Evolutionary conservation across 1,140 invertebrate species (phyloP), one percentile per base, ranked within the genome.

Genomic region (Araneus ventricosus): DNA sequence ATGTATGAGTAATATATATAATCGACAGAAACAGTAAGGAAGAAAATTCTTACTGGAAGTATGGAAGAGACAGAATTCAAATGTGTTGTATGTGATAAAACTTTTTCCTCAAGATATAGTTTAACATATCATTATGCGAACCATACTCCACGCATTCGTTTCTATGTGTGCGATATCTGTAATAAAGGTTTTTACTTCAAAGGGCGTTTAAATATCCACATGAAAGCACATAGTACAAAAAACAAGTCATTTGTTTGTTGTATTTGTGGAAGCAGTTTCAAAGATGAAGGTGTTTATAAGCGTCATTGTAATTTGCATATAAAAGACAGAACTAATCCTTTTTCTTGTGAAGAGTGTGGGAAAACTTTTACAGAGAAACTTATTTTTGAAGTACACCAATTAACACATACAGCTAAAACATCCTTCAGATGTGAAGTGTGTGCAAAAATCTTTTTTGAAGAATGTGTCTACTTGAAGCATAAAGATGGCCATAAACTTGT

Each of bases 161-260:
- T 41, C 14, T 22, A 82, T 45, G 86, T 61, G 8, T 88, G 86
- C 37, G 57, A 88, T 39, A 41, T 67, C 5, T 88, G 86, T 41
- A 57, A 88, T 67, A 88, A 67, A 88, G 86, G 57, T 24, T 67
- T 61, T 88, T 59, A 61, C 41, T 30, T 27, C 24, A 17, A 14
- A 45, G 79, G 41, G 0, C 37, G 39, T 39, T 22, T 82, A 7
- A 30, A 82, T 27, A 20, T 8, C 8, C 79, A 82, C n/a, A 41
- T 41, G 37, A 82, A 4, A 3, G 10, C 24, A 14, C 84, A 57
- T 86, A 57, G 14, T 24, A 22, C 34, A 10, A 22, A 34, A 4
- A 85, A 85, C 22, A 27, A 86, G 34, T n/a, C 20, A 52, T 45
- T 84, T n/a, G 39, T 52, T 41, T 84, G 80, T 45, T 8, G 45